Evolutionary conservation across 2,888 invertebrate genomes (phyloP).

Genomic region (Watsonalla cultraria): DNA sequence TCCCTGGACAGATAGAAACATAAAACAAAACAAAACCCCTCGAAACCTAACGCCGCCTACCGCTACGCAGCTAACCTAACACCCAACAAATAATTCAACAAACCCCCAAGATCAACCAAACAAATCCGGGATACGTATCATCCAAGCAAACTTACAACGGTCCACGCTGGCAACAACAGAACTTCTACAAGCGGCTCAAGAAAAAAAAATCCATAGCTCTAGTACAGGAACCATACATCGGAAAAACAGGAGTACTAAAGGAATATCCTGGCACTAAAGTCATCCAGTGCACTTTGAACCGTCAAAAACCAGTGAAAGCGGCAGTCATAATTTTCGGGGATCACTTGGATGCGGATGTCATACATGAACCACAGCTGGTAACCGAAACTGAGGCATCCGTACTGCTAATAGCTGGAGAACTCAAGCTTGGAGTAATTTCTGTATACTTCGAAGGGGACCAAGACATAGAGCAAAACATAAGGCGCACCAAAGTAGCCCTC

Average conservation of each 20-base stretch:
- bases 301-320: conserved; percentile 20
- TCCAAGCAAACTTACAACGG: not conserved
- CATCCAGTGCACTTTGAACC: conserved; percentile 19
- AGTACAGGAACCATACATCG: conserved; percentile 30
- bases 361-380: conserved; percentile 16
- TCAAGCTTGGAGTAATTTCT: conserved; percentile 13
- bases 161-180: conserved; percentile 14
- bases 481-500: not conserved
- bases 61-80: too few species aligned
- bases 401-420: conserved; percentile 1
- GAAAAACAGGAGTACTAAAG: conserved; percentile 11
- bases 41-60: too few species aligned
- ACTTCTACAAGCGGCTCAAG: conserved; percentile 12
- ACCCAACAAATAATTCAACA: conserved; percentile 16
- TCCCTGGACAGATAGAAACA: too few species aligned
- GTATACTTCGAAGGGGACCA: conserved; percentile 18
- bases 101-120: not conserved
- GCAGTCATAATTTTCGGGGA: conserved; percentile 19
- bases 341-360: conserved; percentile 8
- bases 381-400: conserved; percentile 21
- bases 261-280: conserved; percentile 11
- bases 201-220: conserved; percentile 9
- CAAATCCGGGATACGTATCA: conserved; percentile 1
- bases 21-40: too few species aligned
- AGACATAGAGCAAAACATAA: conserved; percentile 8